These are phyloP conservation scores for Masticophis lateralis DNA, from an alignment of 2,797 vertebrate species.

Conservation along the genomic window DNA sequence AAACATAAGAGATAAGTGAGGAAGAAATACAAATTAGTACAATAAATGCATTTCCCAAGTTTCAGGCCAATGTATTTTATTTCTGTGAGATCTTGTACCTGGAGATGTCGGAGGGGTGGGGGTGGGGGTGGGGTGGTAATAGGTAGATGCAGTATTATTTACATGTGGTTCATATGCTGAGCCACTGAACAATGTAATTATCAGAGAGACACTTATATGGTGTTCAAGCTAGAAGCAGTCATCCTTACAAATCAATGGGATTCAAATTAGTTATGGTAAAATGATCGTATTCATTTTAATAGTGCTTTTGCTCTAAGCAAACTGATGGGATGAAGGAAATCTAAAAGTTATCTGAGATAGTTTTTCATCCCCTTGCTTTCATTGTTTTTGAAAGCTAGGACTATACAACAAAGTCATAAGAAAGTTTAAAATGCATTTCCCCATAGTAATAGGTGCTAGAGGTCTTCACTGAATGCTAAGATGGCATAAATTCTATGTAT, in stretches of 20 bases:
- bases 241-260: not conserved
- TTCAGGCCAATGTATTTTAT: not conserved
- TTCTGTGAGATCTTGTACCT: not conserved
- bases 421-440: not conserved
- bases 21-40: not conserved
- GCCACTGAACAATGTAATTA: not conserved
- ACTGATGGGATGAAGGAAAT: not conserved
- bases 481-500: not conserved
- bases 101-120: not conserved
- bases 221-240: not conserved
- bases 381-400: not conserved
- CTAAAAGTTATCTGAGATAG: not conserved
- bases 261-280: not conserved
- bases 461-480: slow-evolving; percentile 16
- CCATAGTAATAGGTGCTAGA: not conserved
- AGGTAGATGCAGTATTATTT: not conserved
- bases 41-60: not conserved
- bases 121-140: too few species aligned
- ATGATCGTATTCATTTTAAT: not conserved
- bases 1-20: not conserved
- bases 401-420: not conserved
- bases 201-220: not conserved
- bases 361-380: not conserved
- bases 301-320: not conserved
- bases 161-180: not conserved